A percentile compares a stretch with the other conserved stretches of the same genome.
Conservation (phyloP, 2,113 vertebrate genomes). For the Oryzias curvinotus region DNA sequence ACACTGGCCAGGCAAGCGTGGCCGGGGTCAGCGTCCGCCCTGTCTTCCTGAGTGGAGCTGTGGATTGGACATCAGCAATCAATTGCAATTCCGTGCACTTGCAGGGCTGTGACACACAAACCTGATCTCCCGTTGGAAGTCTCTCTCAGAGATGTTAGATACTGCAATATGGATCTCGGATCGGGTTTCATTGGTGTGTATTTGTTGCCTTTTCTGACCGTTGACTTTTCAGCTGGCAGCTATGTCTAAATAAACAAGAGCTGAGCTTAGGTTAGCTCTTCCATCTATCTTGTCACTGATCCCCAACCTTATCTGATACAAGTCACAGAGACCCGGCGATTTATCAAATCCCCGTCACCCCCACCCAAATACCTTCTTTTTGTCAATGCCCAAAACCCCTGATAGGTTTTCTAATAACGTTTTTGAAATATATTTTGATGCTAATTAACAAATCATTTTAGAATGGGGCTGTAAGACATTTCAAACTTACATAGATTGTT, state of each 20-base stretch:
- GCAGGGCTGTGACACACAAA: constrained; percentile 26
- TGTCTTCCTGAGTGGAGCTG: constrained; percentile 27
- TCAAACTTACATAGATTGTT: constrained; percentile 62
- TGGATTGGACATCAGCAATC: constrained; percentile 33
- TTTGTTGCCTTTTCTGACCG: constrained; percentile 49
- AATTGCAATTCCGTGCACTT: constrained; percentile 22
- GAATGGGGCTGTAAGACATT: constrained; percentile 41
- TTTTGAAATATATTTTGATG: neutral
- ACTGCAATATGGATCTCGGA: constrained; percentile 23
- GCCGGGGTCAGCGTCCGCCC: constrained; percentile 46
- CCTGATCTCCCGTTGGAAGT: constrained; percentile 35
- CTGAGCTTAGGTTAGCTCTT: constrained; percentile 53
- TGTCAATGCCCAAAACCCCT: constrained; percentile 4
- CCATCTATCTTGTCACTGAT: constrained; percentile 56
- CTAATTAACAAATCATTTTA: neutral
- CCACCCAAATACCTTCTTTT: constrained; percentile 8
- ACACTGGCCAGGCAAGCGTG: constrained; percentile 51
- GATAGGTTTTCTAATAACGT: constrained; percentile 7
- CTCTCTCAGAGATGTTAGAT: constrained; percentile 33
- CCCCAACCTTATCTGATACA: constrained; percentile 67
- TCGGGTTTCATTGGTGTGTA: constrained; percentile 56
- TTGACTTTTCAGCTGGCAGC: constrained; percentile 67
- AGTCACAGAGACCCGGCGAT: constrained; percentile 21
- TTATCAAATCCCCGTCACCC: constrained; percentile 11
- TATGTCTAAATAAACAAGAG: constrained; percentile 68